phyloP scores from a whole-genome alignment of 2,888 invertebrate species.

The Hypercompe scribonia region DNA sequence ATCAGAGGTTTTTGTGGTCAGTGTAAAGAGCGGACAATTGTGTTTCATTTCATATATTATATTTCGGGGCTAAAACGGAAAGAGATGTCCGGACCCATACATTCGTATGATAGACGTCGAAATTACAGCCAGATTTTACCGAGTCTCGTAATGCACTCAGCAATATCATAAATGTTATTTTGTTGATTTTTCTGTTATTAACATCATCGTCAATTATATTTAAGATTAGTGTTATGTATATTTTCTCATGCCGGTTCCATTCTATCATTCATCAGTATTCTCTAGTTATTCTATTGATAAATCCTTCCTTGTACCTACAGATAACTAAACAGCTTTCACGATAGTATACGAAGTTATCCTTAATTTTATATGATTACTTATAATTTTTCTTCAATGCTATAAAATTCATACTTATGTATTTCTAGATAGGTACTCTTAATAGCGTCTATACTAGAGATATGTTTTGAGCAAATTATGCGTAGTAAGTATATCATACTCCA shows the following conservation, averaged over 20 bases:
- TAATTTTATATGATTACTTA: no score
- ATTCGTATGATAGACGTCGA: not conserved
- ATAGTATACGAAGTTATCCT: no score
- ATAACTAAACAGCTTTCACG: no score
- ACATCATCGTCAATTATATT: not conserved
- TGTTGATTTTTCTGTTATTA: not conserved
- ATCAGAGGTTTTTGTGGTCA: slow-evolving; percentile 35
- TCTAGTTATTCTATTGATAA: no score
- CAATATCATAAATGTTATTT: no score
- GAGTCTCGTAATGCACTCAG: not conserved
- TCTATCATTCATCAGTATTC: no score
- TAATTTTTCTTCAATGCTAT: no score
- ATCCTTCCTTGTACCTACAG: no score
- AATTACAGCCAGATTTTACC: not conserved
- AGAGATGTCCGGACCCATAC: not conserved
- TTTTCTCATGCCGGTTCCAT: not conserved
- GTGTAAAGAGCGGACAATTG: slow-evolving; percentile 13
- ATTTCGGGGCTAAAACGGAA: not conserved
- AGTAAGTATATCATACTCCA: not conserved
- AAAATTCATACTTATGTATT: no score
- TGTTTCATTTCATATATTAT: not conserved
- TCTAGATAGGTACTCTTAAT: no score
- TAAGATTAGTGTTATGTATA: not conserved
- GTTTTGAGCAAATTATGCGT: not conserved
- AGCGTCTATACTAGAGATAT: no score